Evolutionary conservation across 2,797 vertebrate species (phyloP).

Genomic region (Glossophaga mutica): DNA sequence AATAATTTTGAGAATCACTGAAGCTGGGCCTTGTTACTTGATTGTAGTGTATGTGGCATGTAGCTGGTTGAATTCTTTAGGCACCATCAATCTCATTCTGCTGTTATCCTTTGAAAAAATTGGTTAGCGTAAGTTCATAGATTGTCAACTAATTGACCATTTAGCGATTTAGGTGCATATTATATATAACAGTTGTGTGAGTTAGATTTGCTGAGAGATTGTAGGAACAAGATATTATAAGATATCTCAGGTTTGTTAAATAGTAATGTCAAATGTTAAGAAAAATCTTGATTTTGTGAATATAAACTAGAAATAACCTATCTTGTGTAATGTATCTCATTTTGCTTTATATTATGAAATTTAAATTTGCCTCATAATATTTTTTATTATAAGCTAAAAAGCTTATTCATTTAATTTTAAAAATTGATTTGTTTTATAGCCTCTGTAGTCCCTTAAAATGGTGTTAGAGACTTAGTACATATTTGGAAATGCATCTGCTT

Average conservation of each 20-base stretch:
- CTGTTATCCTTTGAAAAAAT: slow-evolving; percentile 6
- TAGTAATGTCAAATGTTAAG: slow-evolving; percentile 30
- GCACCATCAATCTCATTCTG: slow-evolving; percentile 8
- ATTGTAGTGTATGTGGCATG: neutral
- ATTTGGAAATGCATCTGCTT: slow-evolving; percentile 31
- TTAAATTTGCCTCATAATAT: neutral
- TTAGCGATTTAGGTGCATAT: neutral
- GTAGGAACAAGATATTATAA: neutral
- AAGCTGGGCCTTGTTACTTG: neutral
- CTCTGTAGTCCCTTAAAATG: neutral
- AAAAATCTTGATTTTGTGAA: slow-evolving; percentile 30
- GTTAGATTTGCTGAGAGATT: neutral
- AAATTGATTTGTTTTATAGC: neutral
- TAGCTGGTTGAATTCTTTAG: slow-evolving; percentile 7
- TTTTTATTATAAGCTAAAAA: slow-evolving; percentile 31
- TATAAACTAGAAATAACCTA: neutral
- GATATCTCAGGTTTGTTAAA: slow-evolving; percentile 9
- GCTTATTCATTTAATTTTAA: slow-evolving; percentile 17
- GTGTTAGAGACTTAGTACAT: neutral
- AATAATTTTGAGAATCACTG: neutral
- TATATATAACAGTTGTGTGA: neutral
- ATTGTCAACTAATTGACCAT: neutral
- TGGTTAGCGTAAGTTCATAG: neutral
- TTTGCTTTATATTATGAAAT: neutral
- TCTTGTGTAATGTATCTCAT: neutral